Evolutionary conservation across 1,140 invertebrate species (phyloP), one percentile per base, ranked within the genome.

Genomic region (Rhagoletis zephyria): DNA sequence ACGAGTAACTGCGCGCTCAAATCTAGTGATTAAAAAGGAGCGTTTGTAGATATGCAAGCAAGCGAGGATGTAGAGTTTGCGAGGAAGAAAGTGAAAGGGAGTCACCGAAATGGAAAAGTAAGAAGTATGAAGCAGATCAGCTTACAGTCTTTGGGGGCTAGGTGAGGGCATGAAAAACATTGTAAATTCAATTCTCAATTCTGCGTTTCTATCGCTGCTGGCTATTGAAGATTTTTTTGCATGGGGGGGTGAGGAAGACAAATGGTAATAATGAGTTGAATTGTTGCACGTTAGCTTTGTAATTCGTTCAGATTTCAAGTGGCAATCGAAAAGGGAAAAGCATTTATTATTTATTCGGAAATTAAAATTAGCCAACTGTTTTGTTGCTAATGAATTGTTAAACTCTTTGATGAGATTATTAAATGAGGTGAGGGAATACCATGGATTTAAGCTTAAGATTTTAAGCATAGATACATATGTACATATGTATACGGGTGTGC

Each of bases 321-420:
- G 12, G 61, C 14, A 74, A 74, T 74, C 67, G 67, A 6, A 48
- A n/a, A 45, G 45, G 16, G 42, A n/a, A 3, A 74, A 40, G 7
- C n/a, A 59, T 81, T 81, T 81, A 81, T 74, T 74, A 74, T 74
- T 74, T 74, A 81, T 56, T 56, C 45, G 48, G 74, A 51, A 81
- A 81, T 81, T 81, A 56, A 81, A 81, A 51, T 81, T 40, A n/a
- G 7, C 5, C 19, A 81, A 59, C 74, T 30, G 16, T 56, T 51
- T 30, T 81, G 48, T 51, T 56, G 45, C 51, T 81, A 51, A 81
- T 81, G 74, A 81, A 81, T 81, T 81, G 74, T 81, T 56, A 81
- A 81, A 81, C 45, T 81, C 45, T 56, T 81, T 81, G 48, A 56
- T 4, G 74, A 14, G 12, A 81, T 2, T 56, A 56, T 12, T 16